Evolutionary conservation across 2,888 invertebrate species (phyloP), one percentile per base, ranked within the genome.

Genomic region (Panopea generosa): DNA sequence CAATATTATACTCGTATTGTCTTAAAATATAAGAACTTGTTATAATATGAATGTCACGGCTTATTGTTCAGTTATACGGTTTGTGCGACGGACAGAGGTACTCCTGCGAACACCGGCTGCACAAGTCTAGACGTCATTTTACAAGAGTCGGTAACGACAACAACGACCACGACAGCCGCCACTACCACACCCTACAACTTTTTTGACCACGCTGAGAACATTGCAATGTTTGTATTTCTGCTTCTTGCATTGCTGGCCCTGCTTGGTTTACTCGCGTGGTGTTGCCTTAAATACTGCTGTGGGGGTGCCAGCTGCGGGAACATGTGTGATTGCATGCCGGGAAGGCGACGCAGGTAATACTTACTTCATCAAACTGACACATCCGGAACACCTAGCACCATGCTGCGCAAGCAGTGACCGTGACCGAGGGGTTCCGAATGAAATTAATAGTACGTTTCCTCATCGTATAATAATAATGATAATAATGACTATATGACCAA

Each of bases 41-140:
- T n/a, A n/a, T n/a, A n/a, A n/a, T n/a, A n/a, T n/a, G n/a, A n/a
- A n/a, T n/a, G n/a, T n/a, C n/a, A n/a, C n/a, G n/a, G n/a, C n/a
- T 38, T 29, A 27, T 20, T 33, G 55, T 62, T 24, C 22, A 80
- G 78, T 2, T 78, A 70, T 60, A 49, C 38, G 2, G 61, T 74
- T 0, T 72, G 65, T 1, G 84, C 82, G 0, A 56, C 45, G 9
- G 84, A 84, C 53, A 57, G 77, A 4, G 84, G 84, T 2, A 47
- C 61, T 0, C 71, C 79, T 0, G 33, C 52, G 7, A 24, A 60
- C 7, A 73, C 75, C 0, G 74, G 78, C 9, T 59, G 67, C 2
- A 55, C 71, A 0, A 59, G 57, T 14, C 57, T 84, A 2, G 77
- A 84, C 43, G 63, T 84, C 16, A 56, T 81, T 4, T 84, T 53